A percentile compares a stretch with the other conserved stretches of the same genome.
Evolutionary conservation across 1,140 invertebrate species (phyloP).

Genomic region (Cardiocondyla obscurior): DNA sequence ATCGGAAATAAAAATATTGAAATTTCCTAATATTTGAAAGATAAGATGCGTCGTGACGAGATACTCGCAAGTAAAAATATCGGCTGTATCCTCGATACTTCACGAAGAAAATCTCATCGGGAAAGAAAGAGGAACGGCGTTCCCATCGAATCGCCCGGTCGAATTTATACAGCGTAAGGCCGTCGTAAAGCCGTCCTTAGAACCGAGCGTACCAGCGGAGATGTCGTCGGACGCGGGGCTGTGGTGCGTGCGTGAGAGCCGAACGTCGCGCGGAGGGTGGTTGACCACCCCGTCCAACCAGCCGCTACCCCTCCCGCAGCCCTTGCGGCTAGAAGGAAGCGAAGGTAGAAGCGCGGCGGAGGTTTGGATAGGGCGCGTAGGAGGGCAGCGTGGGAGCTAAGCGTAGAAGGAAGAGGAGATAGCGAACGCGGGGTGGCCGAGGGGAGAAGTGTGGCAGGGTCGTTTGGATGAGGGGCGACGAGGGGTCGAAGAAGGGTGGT

Average conservation of each 20-base stretch:
- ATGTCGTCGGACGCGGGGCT: slow-evolving; percentile 55
- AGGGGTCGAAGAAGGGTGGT: slow-evolving; percentile 60
- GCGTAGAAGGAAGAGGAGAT: slow-evolving; percentile 20
- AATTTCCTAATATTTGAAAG: neutral
- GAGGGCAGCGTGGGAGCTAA: slow-evolving; percentile 19
- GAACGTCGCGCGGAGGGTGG: slow-evolving; percentile 52
- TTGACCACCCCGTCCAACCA: slow-evolving; percentile 63
- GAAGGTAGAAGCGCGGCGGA: slow-evolving; percentile 61
- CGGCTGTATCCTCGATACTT: neutral
- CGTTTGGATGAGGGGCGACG: slow-evolving; percentile 67
- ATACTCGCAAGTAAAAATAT: neutral
- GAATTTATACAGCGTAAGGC: slow-evolving; percentile 44
- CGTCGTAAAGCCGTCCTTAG: slow-evolving; percentile 55
- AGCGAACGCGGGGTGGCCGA: slow-evolving; percentile 36
- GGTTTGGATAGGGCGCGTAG: slow-evolving; percentile 41
- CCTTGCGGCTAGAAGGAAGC: slow-evolving; percentile 57
- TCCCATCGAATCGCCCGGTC: neutral
- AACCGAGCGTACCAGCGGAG: slow-evolving; percentile 21
- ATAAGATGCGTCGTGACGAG: neutral
- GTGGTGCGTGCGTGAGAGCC: slow-evolving; percentile 70
- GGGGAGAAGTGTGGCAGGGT: slow-evolving; percentile 63
- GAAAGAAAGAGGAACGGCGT: neutral
- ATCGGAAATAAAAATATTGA: neutral
- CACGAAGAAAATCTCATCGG: neutral
- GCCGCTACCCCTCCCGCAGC: slow-evolving; percentile 26